Evolutionary conservation across 2,888 invertebrate species (phyloP).

Genomic region (Uropetala carovei): DNA sequence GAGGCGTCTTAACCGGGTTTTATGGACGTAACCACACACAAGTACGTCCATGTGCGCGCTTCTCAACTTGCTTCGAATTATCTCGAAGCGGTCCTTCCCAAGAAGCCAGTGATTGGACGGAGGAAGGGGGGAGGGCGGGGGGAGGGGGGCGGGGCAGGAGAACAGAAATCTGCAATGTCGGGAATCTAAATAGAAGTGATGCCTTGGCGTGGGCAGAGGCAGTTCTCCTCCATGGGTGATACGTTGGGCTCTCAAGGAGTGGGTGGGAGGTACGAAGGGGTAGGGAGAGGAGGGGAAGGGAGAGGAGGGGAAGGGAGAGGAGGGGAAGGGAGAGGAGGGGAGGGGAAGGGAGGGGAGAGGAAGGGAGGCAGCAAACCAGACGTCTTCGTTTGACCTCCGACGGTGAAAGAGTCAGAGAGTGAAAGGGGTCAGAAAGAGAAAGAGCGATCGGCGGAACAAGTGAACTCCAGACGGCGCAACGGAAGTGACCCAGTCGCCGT

Average conservation of each 20-base stretch:
- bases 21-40: not conserved
- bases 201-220: not conserved
- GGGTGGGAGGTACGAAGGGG: too few relatives aligned
- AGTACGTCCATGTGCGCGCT: too few relatives aligned
- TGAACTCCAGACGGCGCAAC: slow-evolving; percentile 25
- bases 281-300: not conserved
- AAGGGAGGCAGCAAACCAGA: not conserved
- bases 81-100: too few relatives aligned
- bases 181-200: not conserved
- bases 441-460: not conserved
- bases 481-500: slow-evolving; percentile 46
- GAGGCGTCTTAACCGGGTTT: not conserved
- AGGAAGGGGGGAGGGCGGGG: not conserved
- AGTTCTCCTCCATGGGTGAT: too few relatives aligned
- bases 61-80: too few relatives aligned
- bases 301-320: too few relatives aligned
- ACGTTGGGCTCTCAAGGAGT: too few relatives aligned
- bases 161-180: not conserved
- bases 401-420: not conserved
- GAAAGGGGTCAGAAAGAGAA: not conserved
- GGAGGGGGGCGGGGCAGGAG: not conserved
- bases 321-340: not conserved
- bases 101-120: not conserved
- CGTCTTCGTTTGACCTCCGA: not conserved
- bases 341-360: not conserved